These are phyloP conservation scores for Crocallis elinguaria DNA, from an alignment of 2,888 invertebrate species.

Conservation along the genomic window DNA sequence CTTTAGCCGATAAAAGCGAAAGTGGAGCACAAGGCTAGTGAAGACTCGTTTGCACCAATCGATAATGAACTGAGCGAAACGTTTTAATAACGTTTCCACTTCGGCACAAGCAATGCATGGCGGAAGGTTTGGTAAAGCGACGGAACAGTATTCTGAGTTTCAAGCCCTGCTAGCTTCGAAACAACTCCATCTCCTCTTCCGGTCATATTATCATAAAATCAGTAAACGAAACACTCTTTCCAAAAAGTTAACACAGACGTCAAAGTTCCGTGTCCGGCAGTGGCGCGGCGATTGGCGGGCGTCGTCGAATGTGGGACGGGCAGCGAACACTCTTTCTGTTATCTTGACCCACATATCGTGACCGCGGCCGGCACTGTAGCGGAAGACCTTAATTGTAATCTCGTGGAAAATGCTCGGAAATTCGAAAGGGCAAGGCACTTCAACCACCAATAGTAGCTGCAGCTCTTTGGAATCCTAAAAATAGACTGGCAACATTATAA, in stretches of 20 bases:
- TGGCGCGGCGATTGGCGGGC: slow-evolving; percentile 21
- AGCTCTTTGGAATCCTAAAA: neutral
- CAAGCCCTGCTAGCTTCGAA: too few species aligned
- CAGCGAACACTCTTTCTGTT: slow-evolving; percentile 60
- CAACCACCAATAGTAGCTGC: neutral
- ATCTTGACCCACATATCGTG: slow-evolving; percentile 75
- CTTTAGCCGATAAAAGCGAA: slow-evolving; percentile 61
- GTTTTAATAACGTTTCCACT: slow-evolving; percentile 29
- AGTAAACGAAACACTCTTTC: too few species aligned
- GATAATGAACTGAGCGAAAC: slow-evolving; percentile 47
- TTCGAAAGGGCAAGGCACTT: slow-evolving; percentile 21
- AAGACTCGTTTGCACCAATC: slow-evolving; percentile 55
- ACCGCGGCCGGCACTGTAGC: slow-evolving; percentile 63
- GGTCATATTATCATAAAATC: too few species aligned
- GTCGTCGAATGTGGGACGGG: slow-evolving; percentile 58
- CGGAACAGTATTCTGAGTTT: too few species aligned
- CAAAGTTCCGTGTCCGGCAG: slow-evolving; percentile 15
- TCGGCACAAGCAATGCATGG: slow-evolving; percentile 21
- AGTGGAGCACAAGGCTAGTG: slow-evolving; percentile 60
- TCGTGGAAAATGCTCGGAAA: slow-evolving; percentile 43
- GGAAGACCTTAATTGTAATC: slow-evolving; percentile 63
- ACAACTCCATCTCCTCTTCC: too few species aligned
- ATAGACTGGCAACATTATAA: neutral
- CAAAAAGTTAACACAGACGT: neutral
- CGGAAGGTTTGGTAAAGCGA: too few species aligned